A percentile compares a stretch with the other conserved stretches of the same genome.
Conservation (phyloP, 2,113 vertebrate species). For the Anguilla japonica region DNA sequence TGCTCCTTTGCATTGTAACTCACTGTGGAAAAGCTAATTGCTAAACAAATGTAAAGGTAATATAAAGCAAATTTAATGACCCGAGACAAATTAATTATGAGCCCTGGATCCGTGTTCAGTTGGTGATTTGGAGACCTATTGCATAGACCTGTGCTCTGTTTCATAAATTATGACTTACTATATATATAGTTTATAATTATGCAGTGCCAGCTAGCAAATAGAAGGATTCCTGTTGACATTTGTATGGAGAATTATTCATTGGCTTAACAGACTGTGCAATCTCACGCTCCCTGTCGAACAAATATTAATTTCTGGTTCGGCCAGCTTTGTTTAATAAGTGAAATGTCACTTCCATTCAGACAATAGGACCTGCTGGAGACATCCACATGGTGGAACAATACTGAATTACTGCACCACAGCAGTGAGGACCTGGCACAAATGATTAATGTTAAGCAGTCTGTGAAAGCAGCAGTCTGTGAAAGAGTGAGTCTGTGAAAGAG, state of each 20-base stretch:
- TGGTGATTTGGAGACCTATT: neutral
- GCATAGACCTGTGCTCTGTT: neutral
- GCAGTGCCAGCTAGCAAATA: neutral
- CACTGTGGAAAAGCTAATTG: too few species aligned
- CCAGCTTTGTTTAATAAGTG: neutral
- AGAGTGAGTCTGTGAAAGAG: neutral
- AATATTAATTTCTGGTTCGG: neutral
- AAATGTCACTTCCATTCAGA: neutral
- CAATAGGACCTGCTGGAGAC: neutral
- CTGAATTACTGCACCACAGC: neutral
- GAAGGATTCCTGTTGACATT: neutral
- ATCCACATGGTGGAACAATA: neutral
- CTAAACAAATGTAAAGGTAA: too few species aligned
- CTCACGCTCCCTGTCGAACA: neutral
- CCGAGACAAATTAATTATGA: too few species aligned
- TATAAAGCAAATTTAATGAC: too few species aligned
- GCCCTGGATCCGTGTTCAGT: neutral
- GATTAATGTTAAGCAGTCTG: neutral
- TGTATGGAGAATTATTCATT: neutral
- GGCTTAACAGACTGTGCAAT: too few species aligned
- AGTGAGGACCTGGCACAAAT: neutral
- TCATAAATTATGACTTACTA: neutral
- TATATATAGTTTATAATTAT: neutral
- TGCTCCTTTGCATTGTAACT: too few species aligned
- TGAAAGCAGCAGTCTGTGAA: neutral